Conservation (phyloP, 2,888 invertebrate species). For the Sesamia inferens region DNA sequence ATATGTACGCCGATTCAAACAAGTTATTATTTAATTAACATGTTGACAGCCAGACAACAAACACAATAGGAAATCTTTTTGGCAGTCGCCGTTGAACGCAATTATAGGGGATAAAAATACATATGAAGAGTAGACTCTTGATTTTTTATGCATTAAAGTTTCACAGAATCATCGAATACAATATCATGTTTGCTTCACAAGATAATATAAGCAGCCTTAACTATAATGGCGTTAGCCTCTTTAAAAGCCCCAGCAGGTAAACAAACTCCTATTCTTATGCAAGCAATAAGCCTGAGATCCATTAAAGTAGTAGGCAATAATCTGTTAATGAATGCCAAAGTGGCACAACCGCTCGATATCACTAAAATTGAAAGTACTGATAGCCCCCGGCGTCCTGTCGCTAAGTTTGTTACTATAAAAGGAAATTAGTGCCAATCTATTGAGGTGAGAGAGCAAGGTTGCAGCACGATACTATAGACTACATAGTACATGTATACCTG, state of each 20-base stretch:
- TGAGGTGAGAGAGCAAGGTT: conserved; percentile 46
- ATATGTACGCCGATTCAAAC: not conserved
- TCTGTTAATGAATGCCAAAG: conserved; percentile 28
- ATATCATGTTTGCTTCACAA: not conserved
- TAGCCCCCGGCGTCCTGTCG: conserved; percentile 34
- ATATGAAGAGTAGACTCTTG: not conserved
- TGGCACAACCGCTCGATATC: conserved; percentile 26
- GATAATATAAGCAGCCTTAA: not conserved
- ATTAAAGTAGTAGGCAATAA: conserved; percentile 5
- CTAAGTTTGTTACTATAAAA: conserved; percentile 57
- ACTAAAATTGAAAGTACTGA: conserved; percentile 45
- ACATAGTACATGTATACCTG: not conserved
- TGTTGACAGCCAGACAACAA: too few species aligned
- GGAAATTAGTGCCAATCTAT: conserved; percentile 59
- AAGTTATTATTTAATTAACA: not conserved
- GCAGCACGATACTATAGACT: conserved; percentile 3
- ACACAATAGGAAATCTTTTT: too few species aligned
- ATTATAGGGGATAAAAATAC: not conserved
- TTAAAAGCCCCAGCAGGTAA: too few species aligned
- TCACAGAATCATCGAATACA: not conserved
- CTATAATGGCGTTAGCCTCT: not conserved
- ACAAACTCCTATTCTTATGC: not conserved
- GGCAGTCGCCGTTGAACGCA: too few species aligned
- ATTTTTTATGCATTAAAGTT: not conserved
- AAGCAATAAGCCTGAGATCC: not conserved